Conservation (phyloP, 2,888 invertebrate species). For the Carpatolechia fugitivella region DNA sequence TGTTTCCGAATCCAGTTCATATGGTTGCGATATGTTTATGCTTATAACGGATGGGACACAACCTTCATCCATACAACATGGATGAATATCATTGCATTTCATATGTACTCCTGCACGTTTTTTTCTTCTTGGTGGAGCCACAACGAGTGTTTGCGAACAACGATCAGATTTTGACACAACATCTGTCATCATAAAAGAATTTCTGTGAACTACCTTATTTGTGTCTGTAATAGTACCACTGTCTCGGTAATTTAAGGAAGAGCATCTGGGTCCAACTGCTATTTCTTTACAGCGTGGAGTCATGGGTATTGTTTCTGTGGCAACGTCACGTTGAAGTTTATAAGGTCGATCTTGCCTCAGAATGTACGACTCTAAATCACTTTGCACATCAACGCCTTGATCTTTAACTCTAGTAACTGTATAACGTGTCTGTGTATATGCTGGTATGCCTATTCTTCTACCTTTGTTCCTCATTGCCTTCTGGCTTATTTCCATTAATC, state of each 20-base stretch:
- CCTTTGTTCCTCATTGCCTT: slow-evolving; percentile 75
- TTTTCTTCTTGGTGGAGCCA: slow-evolving; percentile 57
- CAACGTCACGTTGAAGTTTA: slow-evolving; percentile 50
- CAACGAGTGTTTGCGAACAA: slow-evolving; percentile 55
- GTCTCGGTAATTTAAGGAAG: slow-evolving; percentile 50
- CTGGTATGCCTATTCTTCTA: slow-evolving; percentile 70
- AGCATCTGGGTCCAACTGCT: slow-evolving; percentile 56
- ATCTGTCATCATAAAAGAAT: slow-evolving; percentile 67
- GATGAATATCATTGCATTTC: slow-evolving; percentile 32
- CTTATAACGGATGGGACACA: slow-evolving; percentile 73
- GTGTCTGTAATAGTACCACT: slow-evolving; percentile 56
- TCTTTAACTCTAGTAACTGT: slow-evolving; percentile 77
- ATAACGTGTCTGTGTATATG: slow-evolving; percentile 79
- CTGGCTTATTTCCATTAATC: slow-evolving; percentile 79
- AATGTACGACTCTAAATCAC: slow-evolving; percentile 69
- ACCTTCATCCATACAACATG: slow-evolving; percentile 37
- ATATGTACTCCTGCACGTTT: slow-evolving; percentile 36
- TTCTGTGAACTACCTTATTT: slow-evolving; percentile 44
- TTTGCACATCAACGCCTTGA: slow-evolving; percentile 74
- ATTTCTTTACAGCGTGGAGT: slow-evolving; percentile 72
- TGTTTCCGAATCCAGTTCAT: slow-evolving; percentile 61
- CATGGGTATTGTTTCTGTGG: slow-evolving; percentile 63
- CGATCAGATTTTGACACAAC: slow-evolving; percentile 41
- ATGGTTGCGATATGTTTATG: slow-evolving; percentile 80
- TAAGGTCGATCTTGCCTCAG: slow-evolving; percentile 48